Evolutionary conservation across 2,888 invertebrate genomes (phyloP), one percentile per base, ranked within the genome.

Genomic region (Spatulosminthurus flaviceps): DNA sequence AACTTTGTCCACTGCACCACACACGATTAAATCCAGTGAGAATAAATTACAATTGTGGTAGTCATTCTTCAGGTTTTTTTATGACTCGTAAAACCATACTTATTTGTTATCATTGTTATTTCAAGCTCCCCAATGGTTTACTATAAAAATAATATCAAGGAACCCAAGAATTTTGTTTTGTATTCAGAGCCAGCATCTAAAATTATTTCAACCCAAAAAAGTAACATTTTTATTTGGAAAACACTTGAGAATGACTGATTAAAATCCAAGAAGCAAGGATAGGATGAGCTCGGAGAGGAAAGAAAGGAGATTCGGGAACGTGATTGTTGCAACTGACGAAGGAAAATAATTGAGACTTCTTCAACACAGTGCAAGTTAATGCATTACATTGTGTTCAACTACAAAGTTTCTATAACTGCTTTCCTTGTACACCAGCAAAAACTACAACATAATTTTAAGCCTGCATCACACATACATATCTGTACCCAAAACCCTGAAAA

Each of bases 301-400:
- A 61, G 42, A 64, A 74, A 29, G n/a, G n/a, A 74, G 74, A 61
- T 74, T 61, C 74, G 11, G n/a, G 19, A 74, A 22, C 29, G 61
- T 74, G 74, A 74, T 74, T 70, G 70, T 34, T 70, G 70, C 22
- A 70, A 34, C 70, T 29, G 41, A 74, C 28, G 61, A 74, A 74
- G 74, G 34, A 64, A 73, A 74, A 74, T 74, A 74, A 74, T 74
- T 74, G 74, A 74, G 74, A 74, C 74, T 71, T 71, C 42, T 71
- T 42, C 64, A 64, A 64, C 24, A 64, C 64, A 64, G 24, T 22
- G 64, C 24, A 22, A 61, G 51, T 51, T 9, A 51, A 51, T 51
- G 2, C 51, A 51, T 51, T n/a, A 13, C 51, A 51, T 51, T 51
- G 16, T 34, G 34, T 4, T 34, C 34, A 4, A 34, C n/a, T 34